phyloP scores from a whole-genome alignment of 2,113 vertebrate species.

The Spilogale gracilis region DNA sequence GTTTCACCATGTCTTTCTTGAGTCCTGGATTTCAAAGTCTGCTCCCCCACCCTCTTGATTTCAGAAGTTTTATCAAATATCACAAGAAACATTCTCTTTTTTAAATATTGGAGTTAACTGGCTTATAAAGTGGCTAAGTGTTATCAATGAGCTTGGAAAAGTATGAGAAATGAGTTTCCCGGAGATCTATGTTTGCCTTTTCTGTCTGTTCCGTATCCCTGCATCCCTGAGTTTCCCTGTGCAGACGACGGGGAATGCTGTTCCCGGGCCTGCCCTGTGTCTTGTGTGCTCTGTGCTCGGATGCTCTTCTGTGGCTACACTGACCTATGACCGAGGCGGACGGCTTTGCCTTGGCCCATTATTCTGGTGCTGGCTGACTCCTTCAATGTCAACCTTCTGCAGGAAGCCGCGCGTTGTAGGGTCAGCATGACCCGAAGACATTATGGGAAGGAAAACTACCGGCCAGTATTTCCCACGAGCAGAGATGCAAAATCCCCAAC shows the following conservation, averaged over 20 bases:
- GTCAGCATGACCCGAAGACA: neutral
- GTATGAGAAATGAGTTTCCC: too few species aligned
- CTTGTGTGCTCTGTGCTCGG: neutral
- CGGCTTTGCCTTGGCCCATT: too few species aligned
- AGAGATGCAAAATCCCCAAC: neutral
- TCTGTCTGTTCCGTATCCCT: neutral
- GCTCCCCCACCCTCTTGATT: too few species aligned
- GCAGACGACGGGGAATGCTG: neutral
- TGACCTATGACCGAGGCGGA: too few species aligned
- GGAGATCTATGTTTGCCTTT: neutral
- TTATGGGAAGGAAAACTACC: neutral
- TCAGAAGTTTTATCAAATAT: neutral
- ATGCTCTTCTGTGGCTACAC: neutral
- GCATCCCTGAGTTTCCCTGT: neutral
- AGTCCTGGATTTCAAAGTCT: neutral
- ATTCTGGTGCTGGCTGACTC: too few species aligned
- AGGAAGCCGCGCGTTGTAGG: neutral
- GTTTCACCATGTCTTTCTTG: neutral
- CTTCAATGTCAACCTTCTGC: neutral
- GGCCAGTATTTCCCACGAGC: neutral
- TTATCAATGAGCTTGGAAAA: neutral
- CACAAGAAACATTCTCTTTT: neutral
- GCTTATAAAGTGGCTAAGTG: neutral
- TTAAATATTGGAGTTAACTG: neutral
- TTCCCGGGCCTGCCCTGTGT: neutral